These are phyloP conservation scores for Cantharis rustica DNA, from an alignment of 2,888 invertebrate genomes.

Conservation along the genomic window DNA sequence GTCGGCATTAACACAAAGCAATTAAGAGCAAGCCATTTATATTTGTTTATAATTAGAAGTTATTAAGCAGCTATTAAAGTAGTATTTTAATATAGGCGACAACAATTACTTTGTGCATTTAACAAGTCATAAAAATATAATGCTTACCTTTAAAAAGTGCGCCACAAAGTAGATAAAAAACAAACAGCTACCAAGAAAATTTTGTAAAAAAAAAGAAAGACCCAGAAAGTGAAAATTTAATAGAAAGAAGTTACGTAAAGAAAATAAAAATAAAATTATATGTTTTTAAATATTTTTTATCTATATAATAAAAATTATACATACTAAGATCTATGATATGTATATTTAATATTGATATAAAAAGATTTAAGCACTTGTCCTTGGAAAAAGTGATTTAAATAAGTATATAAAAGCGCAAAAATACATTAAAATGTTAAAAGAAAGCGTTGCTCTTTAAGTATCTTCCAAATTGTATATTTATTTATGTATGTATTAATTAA, in stretches of 20 bases:
- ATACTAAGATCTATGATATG: not conserved
- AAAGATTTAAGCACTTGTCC: not conserved
- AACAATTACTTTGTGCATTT: not conserved
- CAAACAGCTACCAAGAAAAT: not conserved
- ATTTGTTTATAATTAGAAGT: not conserved
- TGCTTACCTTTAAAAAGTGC: conserved; percentile 35
- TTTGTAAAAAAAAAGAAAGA: not conserved
- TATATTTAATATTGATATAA: not conserved
- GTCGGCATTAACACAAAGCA: not conserved
- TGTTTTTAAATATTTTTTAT: not conserved
- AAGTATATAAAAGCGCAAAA: not conserved
- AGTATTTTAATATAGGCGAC: not conserved
- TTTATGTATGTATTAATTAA: not conserved
- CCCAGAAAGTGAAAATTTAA: not conserved
- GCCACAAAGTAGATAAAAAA: not conserved
- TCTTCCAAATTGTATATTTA: not conserved
- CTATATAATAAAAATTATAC: not conserved
- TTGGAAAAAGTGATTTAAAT: not conserved
- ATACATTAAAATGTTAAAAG: conserved; percentile 2
- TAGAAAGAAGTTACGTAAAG: not conserved
- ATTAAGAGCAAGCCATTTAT: not conserved
- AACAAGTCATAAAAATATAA: conserved; percentile 31
- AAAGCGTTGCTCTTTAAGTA: not conserved
- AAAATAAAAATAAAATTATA: not conserved
- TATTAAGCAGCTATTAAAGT: not conserved